A percentile compares a stretch with the other conserved stretches of the same genome.
Conservation (phyloP, 1,140 invertebrate species). For the Phymorhynchus buccinoides region DNA sequence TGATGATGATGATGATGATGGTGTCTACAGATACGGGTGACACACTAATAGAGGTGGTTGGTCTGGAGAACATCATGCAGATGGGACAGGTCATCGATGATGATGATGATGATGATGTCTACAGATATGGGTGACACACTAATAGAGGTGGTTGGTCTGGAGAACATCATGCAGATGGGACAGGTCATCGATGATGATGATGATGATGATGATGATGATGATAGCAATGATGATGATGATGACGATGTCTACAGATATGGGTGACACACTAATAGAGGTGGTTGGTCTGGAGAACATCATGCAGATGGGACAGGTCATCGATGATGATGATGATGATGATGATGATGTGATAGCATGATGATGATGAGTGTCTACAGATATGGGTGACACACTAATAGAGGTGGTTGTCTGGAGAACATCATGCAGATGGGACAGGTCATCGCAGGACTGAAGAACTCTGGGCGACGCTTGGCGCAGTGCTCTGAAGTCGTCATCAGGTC, state of each 20-base stretch:
- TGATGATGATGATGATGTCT: no score
- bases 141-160: no score
- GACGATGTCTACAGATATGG: background rate
- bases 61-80: no score
- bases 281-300: no score
- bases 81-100: constrained; percentile 80
- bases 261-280: no score
- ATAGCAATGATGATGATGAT: background rate
- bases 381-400: constrained; percentile 95
- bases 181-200: constrained; percentile 68
- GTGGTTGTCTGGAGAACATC: constrained; percentile 95
- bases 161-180: no score
- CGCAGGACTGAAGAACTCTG: constrained; percentile 89
- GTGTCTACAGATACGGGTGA: constrained; percentile 83
- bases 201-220: background rate
- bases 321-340: background rate
- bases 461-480: constrained; percentile 93
- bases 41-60: no score
- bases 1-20: no score
- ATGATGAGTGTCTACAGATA: constrained; percentile 79
- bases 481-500: constrained; percentile 88
- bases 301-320: background rate
- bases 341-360: background rate
- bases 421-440: constrained; percentile 97
- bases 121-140: no score